phyloP scores from a whole-genome alignment of 2,888 invertebrate genomes.

The Mythimna vitellina region DNA sequence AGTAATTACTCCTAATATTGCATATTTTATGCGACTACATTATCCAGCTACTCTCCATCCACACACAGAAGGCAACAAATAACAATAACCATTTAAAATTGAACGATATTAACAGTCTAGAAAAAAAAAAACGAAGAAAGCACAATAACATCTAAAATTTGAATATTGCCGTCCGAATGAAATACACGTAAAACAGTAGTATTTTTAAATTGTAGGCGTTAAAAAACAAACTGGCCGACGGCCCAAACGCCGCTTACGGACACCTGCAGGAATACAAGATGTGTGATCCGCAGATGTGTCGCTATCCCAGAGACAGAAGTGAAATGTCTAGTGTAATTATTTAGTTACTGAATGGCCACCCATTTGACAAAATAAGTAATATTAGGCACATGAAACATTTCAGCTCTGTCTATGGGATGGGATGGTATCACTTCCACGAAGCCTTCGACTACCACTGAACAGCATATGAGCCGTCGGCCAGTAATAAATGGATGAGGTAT shows the following conservation, averaged over 20 bases:
- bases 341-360: no score
- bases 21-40: background rate
- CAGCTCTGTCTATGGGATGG: no score
- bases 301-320: background rate
- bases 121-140: background rate
- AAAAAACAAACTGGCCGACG: background rate
- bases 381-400: no score
- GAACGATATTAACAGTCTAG: background rate
- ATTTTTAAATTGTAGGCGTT: background rate
- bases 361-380: no score
- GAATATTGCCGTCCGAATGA: background rate
- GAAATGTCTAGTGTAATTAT: conserved; percentile 7
- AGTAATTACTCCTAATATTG: conserved; percentile 1
- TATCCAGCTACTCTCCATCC: background rate
- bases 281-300: background rate
- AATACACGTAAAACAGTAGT: background rate
- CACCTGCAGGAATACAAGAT: background rate
- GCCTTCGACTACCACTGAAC: no score
- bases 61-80: background rate
- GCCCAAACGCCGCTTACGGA: background rate
- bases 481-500: no score
- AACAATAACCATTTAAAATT: conserved; percentile 5
- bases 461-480: no score
- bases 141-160: background rate
- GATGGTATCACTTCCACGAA: no score